Percentiles rank a stretch among this genome's conserved stretches.
Conservation (phyloP, 2,797 vertebrate genomes). For the Myotis pilosus region DNA sequence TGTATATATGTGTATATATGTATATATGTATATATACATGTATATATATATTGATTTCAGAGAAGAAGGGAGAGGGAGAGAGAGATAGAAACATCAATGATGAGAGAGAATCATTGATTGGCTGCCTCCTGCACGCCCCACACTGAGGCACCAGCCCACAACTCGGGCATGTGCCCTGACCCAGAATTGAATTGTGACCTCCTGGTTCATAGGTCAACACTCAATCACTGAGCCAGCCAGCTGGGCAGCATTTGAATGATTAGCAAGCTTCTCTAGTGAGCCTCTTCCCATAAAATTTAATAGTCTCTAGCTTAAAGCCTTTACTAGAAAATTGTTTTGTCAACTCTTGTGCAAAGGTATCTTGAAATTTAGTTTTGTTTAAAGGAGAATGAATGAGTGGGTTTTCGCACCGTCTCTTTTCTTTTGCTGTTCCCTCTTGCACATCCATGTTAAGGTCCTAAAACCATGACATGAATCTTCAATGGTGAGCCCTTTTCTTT, state of each 20-base stretch:
- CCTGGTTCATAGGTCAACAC: too few species aligned
- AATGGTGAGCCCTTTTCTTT: neutral
- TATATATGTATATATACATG: too few species aligned
- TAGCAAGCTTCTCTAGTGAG: neutral
- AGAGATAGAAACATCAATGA: too few species aligned
- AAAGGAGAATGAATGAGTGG: neutral
- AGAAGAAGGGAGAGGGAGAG: too few species aligned
- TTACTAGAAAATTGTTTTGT: neutral
- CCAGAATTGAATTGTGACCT: too few species aligned
- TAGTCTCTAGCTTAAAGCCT: neutral
- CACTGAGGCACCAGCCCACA: too few species aligned
- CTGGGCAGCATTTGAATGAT: neutral
- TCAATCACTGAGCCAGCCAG: too few species aligned
- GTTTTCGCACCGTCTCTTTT: neutral
- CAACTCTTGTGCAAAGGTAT: neutral
- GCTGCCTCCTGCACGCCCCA: too few species aligned
- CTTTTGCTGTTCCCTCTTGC: neutral
- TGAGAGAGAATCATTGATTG: too few species aligned
- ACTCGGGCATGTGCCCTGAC: too few species aligned
- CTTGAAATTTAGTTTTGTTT: neutral
- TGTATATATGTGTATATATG: too few species aligned
- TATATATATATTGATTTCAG: too few species aligned
- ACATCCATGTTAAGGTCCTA: neutral
- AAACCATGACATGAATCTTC: neutral
- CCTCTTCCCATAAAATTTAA: neutral